Percentiles rank a stretch among this genome's conserved stretches.
Conservation (phyloP, 2,888 invertebrate genomes). For the Dicycla oo region DNA sequence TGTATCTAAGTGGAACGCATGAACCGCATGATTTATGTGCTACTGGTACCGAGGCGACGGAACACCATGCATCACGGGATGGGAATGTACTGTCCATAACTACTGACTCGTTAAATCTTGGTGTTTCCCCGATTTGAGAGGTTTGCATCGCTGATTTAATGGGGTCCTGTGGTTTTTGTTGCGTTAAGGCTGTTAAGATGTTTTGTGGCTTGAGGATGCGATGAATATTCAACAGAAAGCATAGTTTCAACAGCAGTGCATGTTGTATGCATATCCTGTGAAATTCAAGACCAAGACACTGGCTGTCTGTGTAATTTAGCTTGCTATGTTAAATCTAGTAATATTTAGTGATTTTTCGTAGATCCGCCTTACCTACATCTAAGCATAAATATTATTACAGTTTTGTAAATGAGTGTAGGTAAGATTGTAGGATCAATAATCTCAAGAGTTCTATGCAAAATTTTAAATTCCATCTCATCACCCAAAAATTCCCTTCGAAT, state of each 20-base stretch:
- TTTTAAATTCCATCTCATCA: neutral
- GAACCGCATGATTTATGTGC: slow-evolving; percentile 65
- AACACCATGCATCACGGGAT: slow-evolving; percentile 63
- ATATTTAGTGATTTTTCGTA: neutral
- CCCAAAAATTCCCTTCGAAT: slow-evolving; percentile 7
- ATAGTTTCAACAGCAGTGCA: neutral
- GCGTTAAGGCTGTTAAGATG: slow-evolving; percentile 13
- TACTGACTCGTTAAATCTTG: slow-evolving; percentile 62
- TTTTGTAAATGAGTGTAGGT: neutral
- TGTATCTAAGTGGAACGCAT: slow-evolving; percentile 61
- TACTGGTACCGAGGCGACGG: slow-evolving; percentile 41
- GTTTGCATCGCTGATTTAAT: slow-evolving; percentile 35
- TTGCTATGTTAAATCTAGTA: neutral
- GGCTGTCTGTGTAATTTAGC: no score
- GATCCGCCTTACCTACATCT: neutral
- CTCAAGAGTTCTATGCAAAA: neutral
- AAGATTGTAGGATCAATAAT: neutral
- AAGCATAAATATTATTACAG: neutral
- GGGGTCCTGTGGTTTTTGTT: slow-evolving; percentile 36
- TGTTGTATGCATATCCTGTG: neutral
- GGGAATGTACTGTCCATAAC: slow-evolving; percentile 63
- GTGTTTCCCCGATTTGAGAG: slow-evolving; percentile 41
- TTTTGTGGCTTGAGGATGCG: neutral
- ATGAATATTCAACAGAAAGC: neutral
- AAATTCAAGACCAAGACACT: neutral